These are phyloP conservation scores for Rhimphoctona megacephalus DNA, from an alignment of 2,888 invertebrate species.

Conservation along the genomic window DNA sequence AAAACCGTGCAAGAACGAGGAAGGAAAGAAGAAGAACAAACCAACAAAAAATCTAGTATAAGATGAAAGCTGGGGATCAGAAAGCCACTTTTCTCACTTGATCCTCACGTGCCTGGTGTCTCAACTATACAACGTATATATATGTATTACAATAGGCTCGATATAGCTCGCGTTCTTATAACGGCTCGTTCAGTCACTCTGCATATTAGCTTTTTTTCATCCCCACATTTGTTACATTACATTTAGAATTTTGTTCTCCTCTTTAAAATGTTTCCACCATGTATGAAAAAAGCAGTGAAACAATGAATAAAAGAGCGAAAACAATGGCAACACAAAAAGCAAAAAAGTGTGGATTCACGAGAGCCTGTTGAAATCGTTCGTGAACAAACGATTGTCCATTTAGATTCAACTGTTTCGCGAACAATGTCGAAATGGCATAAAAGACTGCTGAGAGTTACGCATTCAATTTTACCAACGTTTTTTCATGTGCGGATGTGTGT, in stretches of 20 bases:
- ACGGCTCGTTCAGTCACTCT: constrained; percentile 1
- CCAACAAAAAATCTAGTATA: constrained; percentile 1
- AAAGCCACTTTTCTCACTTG: constrained; percentile 65
- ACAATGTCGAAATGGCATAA: constrained; percentile 53
- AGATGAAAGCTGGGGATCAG: constrained; percentile 57
- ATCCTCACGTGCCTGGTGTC: constrained; percentile 39
- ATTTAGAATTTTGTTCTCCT: neutral
- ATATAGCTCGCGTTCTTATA: constrained; percentile 23
- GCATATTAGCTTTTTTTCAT: neutral
- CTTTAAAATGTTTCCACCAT: neutral
- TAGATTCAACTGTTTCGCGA: constrained; percentile 50
- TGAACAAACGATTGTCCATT: constrained; percentile 44
- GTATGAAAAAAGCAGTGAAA: neutral
- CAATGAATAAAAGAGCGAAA: neutral
- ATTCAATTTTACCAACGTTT: constrained; percentile 18
- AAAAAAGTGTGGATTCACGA: neutral
- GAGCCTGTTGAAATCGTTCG: constrained; percentile 23
- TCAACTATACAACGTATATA: neutral
- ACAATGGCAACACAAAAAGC: constrained; percentile 32
- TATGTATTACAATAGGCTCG: neutral
- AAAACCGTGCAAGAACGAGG: constrained; percentile 2
- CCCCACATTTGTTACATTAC: constrained; percentile 9
- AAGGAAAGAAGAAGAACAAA: neutral
- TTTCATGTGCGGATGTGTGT: too few species aligned
- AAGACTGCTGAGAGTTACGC: constrained; percentile 32